Evolutionary conservation across 1,140 invertebrate species (phyloP).

Genomic region (Lordiphosa clarofinis): DNA sequence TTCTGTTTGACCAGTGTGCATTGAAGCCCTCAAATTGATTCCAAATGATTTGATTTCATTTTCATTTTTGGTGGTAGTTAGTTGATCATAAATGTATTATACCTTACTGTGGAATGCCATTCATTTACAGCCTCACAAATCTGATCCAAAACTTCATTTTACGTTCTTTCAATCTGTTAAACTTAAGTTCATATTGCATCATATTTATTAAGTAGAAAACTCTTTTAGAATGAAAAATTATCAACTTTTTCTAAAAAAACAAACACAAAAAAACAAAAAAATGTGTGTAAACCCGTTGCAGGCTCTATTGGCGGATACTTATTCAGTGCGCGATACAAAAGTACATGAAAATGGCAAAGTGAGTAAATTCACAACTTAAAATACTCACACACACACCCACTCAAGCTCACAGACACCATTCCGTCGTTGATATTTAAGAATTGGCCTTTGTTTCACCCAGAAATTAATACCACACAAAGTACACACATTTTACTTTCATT

Average conservation of each 20-base stretch:
- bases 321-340: conserved; percentile 85
- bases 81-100: too few relatives aligned
- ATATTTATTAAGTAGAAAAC: conserved; percentile 8
- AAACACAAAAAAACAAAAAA: conserved; percentile 18
- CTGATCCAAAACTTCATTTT: too few relatives aligned
- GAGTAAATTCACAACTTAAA: conserved; percentile 74
- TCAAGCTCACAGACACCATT: conserved; percentile 7
- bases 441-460: too few relatives aligned
- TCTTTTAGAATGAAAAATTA: conserved; percentile 20
- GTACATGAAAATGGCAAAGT: conserved; percentile 93
- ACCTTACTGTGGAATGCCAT: too few relatives aligned
- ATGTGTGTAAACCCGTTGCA: conserved; percentile 62
- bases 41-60: too few relatives aligned
- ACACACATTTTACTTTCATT: not conserved
- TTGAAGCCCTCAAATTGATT: too few relatives aligned
- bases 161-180: too few relatives aligned
- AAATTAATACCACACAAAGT: too few relatives aligned
- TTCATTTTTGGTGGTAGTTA: too few relatives aligned
- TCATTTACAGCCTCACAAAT: too few relatives aligned
- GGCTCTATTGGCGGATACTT: conserved; percentile 82
- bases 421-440: too few relatives aligned
- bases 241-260: conserved; percentile 25
- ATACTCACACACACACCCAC: conserved; percentile 16
- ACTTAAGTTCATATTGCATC: not conserved
- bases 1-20: too few relatives aligned